A percentile compares a stretch with the other conserved stretches of the same genome.
Evolutionary conservation across 2,888 invertebrate species (phyloP).

Genomic region (Eucera pruinosa): DNA sequence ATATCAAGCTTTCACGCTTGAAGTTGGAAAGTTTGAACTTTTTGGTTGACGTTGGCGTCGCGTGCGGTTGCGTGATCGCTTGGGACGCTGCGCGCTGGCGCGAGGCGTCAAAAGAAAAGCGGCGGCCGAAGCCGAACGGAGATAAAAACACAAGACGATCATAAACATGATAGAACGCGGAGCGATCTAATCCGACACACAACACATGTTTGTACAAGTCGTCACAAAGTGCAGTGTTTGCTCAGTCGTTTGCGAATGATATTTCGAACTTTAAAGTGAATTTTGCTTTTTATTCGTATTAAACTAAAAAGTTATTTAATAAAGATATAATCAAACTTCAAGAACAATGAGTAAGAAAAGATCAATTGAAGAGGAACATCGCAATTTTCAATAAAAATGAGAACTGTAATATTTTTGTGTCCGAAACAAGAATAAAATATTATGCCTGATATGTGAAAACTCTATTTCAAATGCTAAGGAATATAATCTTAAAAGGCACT

Average conservation of each 20-base stretch:
- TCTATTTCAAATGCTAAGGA: too few species aligned
- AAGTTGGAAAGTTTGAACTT: too few species aligned
- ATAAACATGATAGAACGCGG: too few species aligned
- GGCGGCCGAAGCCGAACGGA: too few species aligned
- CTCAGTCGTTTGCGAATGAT: constrained; percentile 26
- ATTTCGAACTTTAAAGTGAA: neutral
- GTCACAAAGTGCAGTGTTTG: constrained; percentile 28
- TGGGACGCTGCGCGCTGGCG: neutral
- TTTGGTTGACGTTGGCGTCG: neutral
- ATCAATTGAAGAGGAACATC: constrained; percentile 35
- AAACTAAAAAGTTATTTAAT: constrained; percentile 8
- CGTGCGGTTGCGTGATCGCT: neutral
- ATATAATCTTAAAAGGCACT: constrained; percentile 30
- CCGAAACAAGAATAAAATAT: too few species aligned
- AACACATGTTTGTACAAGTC: constrained; percentile 14
- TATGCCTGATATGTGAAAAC: too few species aligned
- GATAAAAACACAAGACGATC: too few species aligned
- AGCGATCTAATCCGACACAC: neutral
- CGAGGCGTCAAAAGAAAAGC: too few species aligned
- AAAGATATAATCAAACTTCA: constrained; percentile 25
- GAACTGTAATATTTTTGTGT: too few species aligned
- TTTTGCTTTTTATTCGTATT: too few species aligned
- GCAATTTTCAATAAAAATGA: too few species aligned
- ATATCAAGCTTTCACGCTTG: too few species aligned
- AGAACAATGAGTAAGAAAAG: constrained; percentile 37